Conservation (phyloP, 1,140 invertebrate genomes). For the Cephus cinctus region DNA sequence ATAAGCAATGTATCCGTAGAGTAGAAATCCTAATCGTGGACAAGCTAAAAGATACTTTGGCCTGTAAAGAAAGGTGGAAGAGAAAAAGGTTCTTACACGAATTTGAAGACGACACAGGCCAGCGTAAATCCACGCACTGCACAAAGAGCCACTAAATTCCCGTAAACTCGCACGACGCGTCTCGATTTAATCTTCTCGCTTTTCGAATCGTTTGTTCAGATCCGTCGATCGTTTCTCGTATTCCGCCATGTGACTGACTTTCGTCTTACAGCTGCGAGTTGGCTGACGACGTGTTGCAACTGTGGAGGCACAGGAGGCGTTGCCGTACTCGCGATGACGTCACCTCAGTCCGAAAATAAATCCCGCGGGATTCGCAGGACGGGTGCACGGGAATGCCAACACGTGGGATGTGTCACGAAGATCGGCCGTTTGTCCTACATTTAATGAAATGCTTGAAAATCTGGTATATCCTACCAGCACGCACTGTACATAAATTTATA, state of each 20-base stretch:
- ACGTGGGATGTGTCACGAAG: slow-evolving; percentile 44
- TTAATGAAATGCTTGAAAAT: neutral
- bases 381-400: slow-evolving; percentile 40
- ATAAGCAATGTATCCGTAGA: too few species aligned
- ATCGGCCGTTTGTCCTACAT: slow-evolving; percentile 25
- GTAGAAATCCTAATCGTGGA: too few species aligned
- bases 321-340: slow-evolving; percentile 30
- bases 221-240: slow-evolving; percentile 3
- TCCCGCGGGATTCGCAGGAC: slow-evolving; percentile 40
- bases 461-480: neutral
- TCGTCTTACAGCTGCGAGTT: slow-evolving; percentile 7
- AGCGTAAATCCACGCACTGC: too few species aligned
- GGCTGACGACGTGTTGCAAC: too few species aligned
- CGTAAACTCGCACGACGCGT: too few species aligned
- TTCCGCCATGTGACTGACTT: slow-evolving; percentile 9
- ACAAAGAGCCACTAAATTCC: too few species aligned
- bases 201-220: neutral
- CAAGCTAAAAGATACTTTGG: too few species aligned
- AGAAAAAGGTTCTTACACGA: too few species aligned
- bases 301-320: neutral
- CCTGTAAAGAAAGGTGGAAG: too few species aligned
- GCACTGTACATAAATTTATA: too few species aligned
- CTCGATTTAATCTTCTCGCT: too few species aligned
- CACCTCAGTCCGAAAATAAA: slow-evolving; percentile 50
- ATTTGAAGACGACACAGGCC: too few species aligned